Conservation (phyloP, 1,140 invertebrate species). For the Plodia interpunctella region DNA sequence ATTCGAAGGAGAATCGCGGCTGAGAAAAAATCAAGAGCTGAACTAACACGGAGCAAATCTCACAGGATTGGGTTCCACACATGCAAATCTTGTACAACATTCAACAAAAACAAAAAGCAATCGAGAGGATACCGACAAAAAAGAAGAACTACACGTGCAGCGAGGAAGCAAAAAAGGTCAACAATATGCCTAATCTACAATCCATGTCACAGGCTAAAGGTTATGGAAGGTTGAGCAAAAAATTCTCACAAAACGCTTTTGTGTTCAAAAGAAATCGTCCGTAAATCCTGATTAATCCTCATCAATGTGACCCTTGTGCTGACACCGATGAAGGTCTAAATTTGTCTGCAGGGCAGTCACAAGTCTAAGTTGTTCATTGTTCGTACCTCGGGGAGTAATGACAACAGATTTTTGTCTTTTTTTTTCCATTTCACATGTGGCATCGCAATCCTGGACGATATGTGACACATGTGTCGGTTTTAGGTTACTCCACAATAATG, state of each 20-base stretch:
- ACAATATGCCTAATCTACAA: conserved; percentile 76
- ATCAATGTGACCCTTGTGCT: conserved; percentile 32
- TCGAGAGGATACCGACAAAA: conserved; percentile 47
- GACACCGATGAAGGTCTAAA: conserved; percentile 31
- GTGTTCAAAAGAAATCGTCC: conserved; percentile 54
- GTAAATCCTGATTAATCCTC: conserved; percentile 28
- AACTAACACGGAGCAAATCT: conserved; percentile 12
- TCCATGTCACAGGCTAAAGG: conserved; percentile 74
- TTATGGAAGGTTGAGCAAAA: conserved; percentile 73
- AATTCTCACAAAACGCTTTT: conserved; percentile 55
- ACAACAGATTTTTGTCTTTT: conserved; percentile 74
- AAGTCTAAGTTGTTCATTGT: conserved; percentile 56
- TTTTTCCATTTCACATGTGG: conserved; percentile 69
- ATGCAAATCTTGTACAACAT: conserved; percentile 59
- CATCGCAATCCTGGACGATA: conserved; percentile 73
- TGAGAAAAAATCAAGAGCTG: conserved; percentile 7
- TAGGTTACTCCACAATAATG: conserved; percentile 70
- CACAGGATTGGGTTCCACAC: conserved; percentile 34
- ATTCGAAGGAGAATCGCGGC: conserved; percentile 7
- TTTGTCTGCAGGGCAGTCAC: conserved; percentile 23
- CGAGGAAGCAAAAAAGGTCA: conserved; percentile 68
- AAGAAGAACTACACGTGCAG: conserved; percentile 61
- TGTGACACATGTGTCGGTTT: conserved; percentile 74
- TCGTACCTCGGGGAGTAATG: conserved; percentile 68
- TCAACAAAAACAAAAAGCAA: conserved; percentile 61